Evolutionary conservation across 30 jellyfish, hydroid and myxozoan genomes (phyloP), one percentile per base, ranked within the genome.

Genomic region (Aurelia aurita): DNA sequence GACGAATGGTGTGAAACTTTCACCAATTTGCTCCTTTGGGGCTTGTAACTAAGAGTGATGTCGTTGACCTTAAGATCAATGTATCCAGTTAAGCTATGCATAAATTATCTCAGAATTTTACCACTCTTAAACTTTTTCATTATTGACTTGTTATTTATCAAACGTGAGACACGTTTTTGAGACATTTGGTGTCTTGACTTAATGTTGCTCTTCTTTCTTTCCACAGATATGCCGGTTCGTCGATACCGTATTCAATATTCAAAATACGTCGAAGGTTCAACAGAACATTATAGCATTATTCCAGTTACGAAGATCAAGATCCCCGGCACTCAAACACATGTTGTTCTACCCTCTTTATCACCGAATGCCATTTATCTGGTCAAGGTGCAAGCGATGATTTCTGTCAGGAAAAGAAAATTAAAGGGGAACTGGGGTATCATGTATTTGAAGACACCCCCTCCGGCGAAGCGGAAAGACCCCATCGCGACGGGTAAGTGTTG

Each of bases 341-440:
- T 65, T 63, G 44, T 84, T 31, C 55, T 84, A 8, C 62, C 68
- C 25, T 46, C 72, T 16, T 35, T 84, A 23, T 57, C 61, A n/a
- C 76, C 86, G 44, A 64, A 60, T 65, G 9, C 88, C 0, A 21
- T 84, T 3, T 84, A 84, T 78, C 63, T 57, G 0, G 88, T 84
- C 23, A 72, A 84, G 58, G 74, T 84, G 23, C 94, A 84, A 44
- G 94, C 94, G n/a, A 14, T 84, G 77, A 8, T 72, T 16, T n/a
- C 21, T 0, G 18, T 51, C 31, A 53, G 62, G 25, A 22, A 87
- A 21, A 58, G 49, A 47, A 72, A 63, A 39, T 20, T 84, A 9
- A 84, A 69, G 45, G 94, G 94, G 16, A 27, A 66, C 27, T 84
- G 94, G 94, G 59, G 51, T 4, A 43, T 28, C 21, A 61, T 84